Conservation (phyloP, 92 coral and sea anemone genomes). For the Actinostola sp. region DNA sequence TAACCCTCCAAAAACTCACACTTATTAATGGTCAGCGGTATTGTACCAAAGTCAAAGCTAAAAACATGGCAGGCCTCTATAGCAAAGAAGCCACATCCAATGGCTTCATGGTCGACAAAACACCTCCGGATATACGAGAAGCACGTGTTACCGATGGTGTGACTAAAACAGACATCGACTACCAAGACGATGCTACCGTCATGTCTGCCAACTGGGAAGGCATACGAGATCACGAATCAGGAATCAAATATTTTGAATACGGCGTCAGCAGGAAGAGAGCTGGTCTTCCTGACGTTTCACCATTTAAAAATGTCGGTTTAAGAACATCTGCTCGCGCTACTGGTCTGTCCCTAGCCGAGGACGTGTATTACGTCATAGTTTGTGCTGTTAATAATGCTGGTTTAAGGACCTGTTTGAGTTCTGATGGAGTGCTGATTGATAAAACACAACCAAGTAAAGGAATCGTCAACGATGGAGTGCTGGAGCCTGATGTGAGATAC, state of each 20-base stretch:
- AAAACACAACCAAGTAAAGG: conserved; percentile 78
- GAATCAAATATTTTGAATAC: conserved; percentile 68
- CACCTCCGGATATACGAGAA: conserved; percentile 68
- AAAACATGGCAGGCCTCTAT: conserved; percentile 83
- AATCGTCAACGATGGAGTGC: conserved; percentile 89
- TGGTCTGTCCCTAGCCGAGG: conserved; percentile 62
- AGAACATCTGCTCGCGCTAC: conserved; percentile 68
- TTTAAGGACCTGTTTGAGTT: conserved; percentile 69
- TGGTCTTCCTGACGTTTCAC: conserved; percentile 67
- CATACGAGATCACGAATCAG: conserved; percentile 84
- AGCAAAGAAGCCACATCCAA: conserved; percentile 79
- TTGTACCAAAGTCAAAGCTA: conserved; percentile 89
- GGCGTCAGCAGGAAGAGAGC: conserved; percentile 86
- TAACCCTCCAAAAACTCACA: conserved; percentile 48
- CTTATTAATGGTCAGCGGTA: conserved; percentile 94
- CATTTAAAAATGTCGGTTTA: conserved; percentile 65
- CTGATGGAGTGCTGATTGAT: conserved; percentile 94
- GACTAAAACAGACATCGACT: conserved; percentile 80
- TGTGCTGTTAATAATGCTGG: conserved; percentile 88
- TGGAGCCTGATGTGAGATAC: conserved; percentile 88
- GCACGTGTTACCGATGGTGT: conserved; percentile 89
- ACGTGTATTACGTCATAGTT: conserved; percentile 82
- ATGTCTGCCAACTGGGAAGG: conserved; percentile 88
- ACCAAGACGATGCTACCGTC: conserved; percentile 63
- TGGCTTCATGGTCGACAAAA: conserved; percentile 85